Conservation (phyloP, 2,113 vertebrate genomes). For the Tringa solitaria region DNA sequence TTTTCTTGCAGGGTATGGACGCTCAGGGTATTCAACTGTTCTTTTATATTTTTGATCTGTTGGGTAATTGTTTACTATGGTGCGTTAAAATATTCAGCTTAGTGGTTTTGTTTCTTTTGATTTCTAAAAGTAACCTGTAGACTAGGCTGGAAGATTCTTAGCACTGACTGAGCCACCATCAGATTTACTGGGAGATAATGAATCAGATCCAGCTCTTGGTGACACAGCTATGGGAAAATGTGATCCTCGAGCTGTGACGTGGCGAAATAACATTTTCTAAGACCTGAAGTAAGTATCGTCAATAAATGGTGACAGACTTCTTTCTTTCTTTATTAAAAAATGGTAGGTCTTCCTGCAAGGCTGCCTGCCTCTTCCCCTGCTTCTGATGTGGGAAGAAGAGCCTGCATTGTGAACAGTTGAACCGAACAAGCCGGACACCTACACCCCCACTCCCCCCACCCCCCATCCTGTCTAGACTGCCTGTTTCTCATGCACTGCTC, state of each 20-base stretch:
- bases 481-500: neutral
- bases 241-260: neutral
- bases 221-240: neutral
- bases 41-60: neutral
- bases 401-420: no score
- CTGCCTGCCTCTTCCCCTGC: neutral
- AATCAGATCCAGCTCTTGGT: neutral
- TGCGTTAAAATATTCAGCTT: neutral
- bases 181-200: neutral
- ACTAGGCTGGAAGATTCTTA: neutral
- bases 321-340: neutral
- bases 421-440: neutral
- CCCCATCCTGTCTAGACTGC: neutral
- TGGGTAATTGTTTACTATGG: neutral
- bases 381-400: neutral
- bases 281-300: neutral
- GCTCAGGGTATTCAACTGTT: neutral
- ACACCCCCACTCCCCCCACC: fast-evolving
- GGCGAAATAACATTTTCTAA: neutral
- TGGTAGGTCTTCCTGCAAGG: neutral
- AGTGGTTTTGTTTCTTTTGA: neutral
- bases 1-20: neutral
- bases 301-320: neutral
- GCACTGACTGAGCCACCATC: neutral
- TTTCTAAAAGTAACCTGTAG: neutral